phyloP scores from a whole-genome alignment of 2,888 invertebrate genomes.

The Pollenia angustigena region DNA sequence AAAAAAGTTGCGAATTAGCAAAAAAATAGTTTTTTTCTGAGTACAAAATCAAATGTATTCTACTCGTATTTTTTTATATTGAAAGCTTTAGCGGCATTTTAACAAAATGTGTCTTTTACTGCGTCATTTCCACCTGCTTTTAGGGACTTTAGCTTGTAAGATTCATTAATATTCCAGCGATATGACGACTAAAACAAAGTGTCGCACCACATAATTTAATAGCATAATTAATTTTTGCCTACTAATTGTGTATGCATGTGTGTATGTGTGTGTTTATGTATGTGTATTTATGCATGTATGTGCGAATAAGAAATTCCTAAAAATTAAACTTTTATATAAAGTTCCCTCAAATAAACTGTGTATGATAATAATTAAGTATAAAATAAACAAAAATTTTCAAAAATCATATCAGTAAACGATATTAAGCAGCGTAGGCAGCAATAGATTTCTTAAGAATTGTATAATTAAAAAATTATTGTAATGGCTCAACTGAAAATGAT shows the following conservation, averaged over 20 bases:
- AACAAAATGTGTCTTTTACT: constrained; percentile 4
- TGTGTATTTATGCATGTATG: not conserved
- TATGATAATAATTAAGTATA: constrained; percentile 62
- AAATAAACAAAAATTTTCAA: constrained; percentile 74
- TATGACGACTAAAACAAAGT: constrained; percentile 49
- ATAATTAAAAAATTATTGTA: not conserved
- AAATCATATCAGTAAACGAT: constrained; percentile 64
- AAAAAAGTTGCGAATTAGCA: too few species aligned
- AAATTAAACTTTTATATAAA: constrained; percentile 43
- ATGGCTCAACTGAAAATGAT: constrained; percentile 59
- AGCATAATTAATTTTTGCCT: constrained; percentile 61
- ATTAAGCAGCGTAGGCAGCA: constrained; percentile 55
- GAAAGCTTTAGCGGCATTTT: constrained; percentile 10
- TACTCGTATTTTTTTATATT: not conserved
- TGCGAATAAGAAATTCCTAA: constrained; percentile 25
- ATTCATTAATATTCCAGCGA: constrained; percentile 57
- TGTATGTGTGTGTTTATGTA: not conserved
- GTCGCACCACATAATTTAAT: constrained; percentile 66
- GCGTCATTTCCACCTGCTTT: constrained; percentile 49
- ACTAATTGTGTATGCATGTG: constrained; percentile 30
- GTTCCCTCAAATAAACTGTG: constrained; percentile 53
- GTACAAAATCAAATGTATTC: too few species aligned
- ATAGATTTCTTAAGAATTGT: constrained; percentile 2
- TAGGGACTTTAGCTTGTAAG: constrained; percentile 4
- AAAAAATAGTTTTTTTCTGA: too few species aligned